Percentiles rank a stretch among this genome's conserved stretches.
These are phyloP conservation scores for Lepetodrilus schrolli DNA, from an alignment of 2,888 invertebrate species.

Conservation along the genomic window DNA sequence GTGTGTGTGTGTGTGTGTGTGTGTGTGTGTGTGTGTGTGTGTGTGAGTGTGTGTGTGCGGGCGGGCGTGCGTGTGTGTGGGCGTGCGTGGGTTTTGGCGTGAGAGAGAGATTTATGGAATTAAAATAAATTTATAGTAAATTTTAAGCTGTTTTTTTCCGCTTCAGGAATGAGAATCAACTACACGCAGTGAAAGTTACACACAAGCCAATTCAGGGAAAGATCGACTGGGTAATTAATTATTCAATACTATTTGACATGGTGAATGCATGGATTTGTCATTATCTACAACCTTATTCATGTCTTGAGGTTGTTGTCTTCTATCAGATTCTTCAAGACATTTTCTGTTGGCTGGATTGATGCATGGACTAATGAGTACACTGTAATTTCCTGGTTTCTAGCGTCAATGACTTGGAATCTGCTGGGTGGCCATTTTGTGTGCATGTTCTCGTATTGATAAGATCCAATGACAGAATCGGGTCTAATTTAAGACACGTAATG, in stretches of 20 bases:
- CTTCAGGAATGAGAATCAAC: constrained; percentile 62
- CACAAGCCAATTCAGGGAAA: constrained; percentile 65
- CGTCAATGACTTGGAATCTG: not conserved
- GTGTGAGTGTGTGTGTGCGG: not conserved
- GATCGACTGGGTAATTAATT: constrained; percentile 60
- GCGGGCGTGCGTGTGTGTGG: not conserved
- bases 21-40: not conserved
- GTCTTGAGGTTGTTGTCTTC: not conserved
- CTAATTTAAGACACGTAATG: no score
- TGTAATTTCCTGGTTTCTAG: not conserved
- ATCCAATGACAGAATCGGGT: no score
- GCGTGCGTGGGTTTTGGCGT: not conserved
- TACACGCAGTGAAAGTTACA: constrained; percentile 61
- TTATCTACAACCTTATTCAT: not conserved
- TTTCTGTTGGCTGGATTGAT: no score
- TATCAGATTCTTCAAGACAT: no score
- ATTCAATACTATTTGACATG: no score
- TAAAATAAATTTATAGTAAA: no score
- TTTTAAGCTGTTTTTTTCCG: no score
- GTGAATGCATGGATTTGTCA: no score
- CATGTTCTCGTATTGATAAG: no score
- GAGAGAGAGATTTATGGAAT: no score
- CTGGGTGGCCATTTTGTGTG: no score
- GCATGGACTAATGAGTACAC: no score
- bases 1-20: not conserved